Base-by-base conservation (phyloP, 2,797 vertebrate species). In the Pipistrellus pipistrellus region DNA sequence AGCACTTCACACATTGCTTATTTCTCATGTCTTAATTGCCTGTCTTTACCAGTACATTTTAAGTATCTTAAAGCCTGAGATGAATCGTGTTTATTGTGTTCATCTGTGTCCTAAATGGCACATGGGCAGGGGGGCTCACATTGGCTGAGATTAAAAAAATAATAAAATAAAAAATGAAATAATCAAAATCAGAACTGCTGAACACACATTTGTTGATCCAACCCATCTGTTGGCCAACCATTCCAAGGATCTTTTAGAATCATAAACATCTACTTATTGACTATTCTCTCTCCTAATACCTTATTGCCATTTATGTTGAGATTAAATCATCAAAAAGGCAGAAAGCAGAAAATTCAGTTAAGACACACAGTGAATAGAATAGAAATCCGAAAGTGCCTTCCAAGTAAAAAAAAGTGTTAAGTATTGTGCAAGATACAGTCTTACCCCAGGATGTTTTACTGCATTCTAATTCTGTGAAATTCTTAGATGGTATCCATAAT, bases 401-500 rank as follows among this genome's bases (percentile, higher is more conserved):
- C 59, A 95, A 72, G 23, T 85, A 13, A 69, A 69, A 75, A 88
- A 71, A 87, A 44, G 38, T 2, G 71, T 78, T 78, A 95, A 66
- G 23, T 84, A 94, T 69, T 92, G 73, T 90, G 32, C 38, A 96
- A 95, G 93, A 85, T 75, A 88, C 57, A 94, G 59, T 94, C 93
- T 93, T 95, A 95, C n/a, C 57, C 85, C 81, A 93, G n/a, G 85
- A 90, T 93, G 51, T 83, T 93, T 95, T 94, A 92, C 59, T 95
- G 77, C 10, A 15, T 30, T 93, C 77, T 88, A 88, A 94, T 83
- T 95, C 83, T 91, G 90, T 95, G 85, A 95, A 91, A 94, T 90
- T 89, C 88, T 96, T 96, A 96, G 87, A 89, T 78, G 73, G 71
- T 91, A 93, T 89, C 81, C 53, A 91, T 87, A 96, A 95, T 95